Evolutionary conservation across 2,113 vertebrate species (phyloP).

Genomic region (Tiliqua scincoides): DNA sequence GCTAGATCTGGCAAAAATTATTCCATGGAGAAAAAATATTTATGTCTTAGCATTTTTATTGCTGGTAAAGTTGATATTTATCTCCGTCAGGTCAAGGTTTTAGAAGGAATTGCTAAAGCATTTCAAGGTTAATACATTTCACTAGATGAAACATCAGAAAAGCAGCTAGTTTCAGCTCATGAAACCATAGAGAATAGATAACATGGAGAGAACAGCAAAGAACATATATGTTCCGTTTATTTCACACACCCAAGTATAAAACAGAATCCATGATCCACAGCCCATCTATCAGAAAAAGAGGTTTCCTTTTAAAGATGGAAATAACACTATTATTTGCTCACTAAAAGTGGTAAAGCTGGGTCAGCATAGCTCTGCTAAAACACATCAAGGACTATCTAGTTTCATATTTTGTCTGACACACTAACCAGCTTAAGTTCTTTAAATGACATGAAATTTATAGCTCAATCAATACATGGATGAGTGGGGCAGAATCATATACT

Average conservation of each 20-base stretch:
- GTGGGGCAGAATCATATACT: not conserved
- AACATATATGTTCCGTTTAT: conserved; percentile 10
- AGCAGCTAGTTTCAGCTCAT: conserved; percentile 1
- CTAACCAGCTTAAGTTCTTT: not conserved
- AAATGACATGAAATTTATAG: not conserved
- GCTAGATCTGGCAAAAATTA: not conserved
- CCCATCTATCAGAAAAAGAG: rapidly evolving
- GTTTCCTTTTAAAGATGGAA: not conserved
- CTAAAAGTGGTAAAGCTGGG: not conserved
- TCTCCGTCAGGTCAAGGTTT: conserved; percentile 3
- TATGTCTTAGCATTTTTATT: not conserved
- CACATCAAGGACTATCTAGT: not conserved
- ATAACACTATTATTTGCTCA: not conserved
- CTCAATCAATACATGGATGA: not conserved
- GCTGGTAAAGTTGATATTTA: conserved; percentile 16
- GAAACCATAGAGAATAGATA: conserved; percentile 1
- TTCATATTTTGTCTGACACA: not conserved
- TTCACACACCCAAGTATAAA: not conserved
- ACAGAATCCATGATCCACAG: not conserved
- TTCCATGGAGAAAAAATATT: conserved; percentile 27
- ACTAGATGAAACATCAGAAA: conserved; percentile 28
- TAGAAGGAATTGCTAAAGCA: conserved; percentile 27
- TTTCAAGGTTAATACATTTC: conserved; percentile 37
- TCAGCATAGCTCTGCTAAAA: not conserved
- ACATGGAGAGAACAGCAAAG: not conserved